A percentile compares a stretch with the other conserved stretches of the same genome.
phyloP scores from a whole-genome alignment of 2,113 vertebrate species.

The Motacilla tschutschensis region DNA sequence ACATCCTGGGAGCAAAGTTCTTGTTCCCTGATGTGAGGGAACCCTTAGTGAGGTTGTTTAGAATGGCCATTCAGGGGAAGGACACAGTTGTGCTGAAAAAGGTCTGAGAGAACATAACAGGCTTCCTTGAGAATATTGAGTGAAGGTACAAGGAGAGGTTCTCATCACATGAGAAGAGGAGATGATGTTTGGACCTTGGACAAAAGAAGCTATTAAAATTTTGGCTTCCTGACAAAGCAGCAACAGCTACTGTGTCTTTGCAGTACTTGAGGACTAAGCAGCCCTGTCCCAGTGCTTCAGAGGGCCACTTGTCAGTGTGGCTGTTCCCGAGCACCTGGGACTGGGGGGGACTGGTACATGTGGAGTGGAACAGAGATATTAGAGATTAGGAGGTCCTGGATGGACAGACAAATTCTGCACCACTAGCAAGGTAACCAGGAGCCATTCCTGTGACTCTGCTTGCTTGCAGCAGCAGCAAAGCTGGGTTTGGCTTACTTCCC shows the following conservation, averaged over 20 bases:
- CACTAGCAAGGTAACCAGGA: neutral
- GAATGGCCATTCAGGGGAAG: neutral
- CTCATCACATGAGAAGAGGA: neutral
- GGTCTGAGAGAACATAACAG: neutral
- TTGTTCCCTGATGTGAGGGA: neutral
- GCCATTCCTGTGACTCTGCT: neutral
- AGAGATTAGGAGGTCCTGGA: neutral
- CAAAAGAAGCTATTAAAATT: conserved; percentile 3
- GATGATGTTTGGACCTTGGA: neutral
- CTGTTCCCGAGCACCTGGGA: rapidly evolving
- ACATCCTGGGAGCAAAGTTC: neutral
- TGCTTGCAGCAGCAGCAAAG: neutral
- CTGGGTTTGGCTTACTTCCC: neutral
- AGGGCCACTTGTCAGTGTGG: neutral
- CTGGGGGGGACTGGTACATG: rapidly evolving
- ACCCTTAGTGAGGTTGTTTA: neutral
- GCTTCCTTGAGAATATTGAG: neutral
- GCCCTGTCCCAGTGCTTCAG: neutral
- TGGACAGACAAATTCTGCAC: neutral
- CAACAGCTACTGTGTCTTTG: neutral
- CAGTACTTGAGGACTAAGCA: neutral
- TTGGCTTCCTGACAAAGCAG: conserved; percentile 15
- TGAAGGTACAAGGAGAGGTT: neutral
- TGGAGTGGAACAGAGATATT: neutral
- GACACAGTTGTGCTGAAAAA: neutral